These are phyloP conservation scores for Colostygia pectinataria DNA, from an alignment of 2,888 invertebrate genomes.

Conservation along the genomic window DNA sequence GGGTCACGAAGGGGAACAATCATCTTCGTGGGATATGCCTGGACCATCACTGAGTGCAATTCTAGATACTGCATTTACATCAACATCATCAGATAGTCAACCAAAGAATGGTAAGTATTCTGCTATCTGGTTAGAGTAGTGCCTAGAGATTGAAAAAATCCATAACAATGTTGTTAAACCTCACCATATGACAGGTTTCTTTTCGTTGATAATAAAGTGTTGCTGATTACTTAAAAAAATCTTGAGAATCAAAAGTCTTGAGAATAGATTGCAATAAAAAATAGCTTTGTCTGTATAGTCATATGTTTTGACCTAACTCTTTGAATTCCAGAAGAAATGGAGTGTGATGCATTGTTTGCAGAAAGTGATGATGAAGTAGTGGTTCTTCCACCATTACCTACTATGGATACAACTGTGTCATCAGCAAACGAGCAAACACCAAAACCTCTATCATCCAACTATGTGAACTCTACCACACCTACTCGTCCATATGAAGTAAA, in stretches of 20 bases:
- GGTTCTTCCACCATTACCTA: constrained; percentile 54
- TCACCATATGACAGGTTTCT: too few relatives aligned
- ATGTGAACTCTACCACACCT: constrained; percentile 65
- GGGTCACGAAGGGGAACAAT: constrained; percentile 63
- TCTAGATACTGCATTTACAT: constrained; percentile 85
- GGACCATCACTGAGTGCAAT: constrained; percentile 84
- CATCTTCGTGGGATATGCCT: constrained; percentile 72
- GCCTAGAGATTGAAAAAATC: too few relatives aligned
- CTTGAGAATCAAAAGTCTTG: background rate
- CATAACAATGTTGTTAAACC: too few relatives aligned
- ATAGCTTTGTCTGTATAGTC: too few relatives aligned
- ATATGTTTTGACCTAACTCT: too few relatives aligned
- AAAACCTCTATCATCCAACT: constrained; percentile 64
- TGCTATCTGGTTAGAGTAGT: background rate
- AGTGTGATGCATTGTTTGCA: constrained; percentile 85
- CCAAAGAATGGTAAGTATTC: constrained; percentile 62
- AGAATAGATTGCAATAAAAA: too few relatives aligned
- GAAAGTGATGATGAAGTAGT: constrained; percentile 85
- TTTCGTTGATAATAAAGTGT: too few relatives aligned
- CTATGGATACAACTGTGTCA: constrained; percentile 45
- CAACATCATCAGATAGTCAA: constrained; percentile 73
- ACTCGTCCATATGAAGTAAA: constrained; percentile 60
- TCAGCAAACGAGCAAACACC: constrained; percentile 44
- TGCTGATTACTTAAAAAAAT: too few relatives aligned
- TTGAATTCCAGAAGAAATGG: constrained; percentile 82